Percentiles rank a stretch among this genome's conserved stretches.
Evolutionary conservation across 2,113 vertebrate species (phyloP).

Genomic region (Caretta caretta): DNA sequence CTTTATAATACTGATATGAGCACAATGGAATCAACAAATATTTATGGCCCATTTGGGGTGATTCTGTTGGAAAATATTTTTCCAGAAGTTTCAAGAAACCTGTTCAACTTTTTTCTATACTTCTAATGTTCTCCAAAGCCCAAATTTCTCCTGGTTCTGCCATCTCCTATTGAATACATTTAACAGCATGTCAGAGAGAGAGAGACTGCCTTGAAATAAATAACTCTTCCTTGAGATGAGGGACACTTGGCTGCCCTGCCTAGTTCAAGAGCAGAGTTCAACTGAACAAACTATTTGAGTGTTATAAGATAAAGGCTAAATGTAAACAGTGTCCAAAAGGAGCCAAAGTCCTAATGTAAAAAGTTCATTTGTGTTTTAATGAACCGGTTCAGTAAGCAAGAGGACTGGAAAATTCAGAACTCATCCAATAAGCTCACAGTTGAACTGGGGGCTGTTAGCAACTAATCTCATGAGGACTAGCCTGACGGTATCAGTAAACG

Average conservation of each 20-base stretch:
- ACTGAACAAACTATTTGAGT: slow-evolving; percentile 21
- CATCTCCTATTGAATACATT: slow-evolving; percentile 19
- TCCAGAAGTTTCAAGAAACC: slow-evolving; percentile 9
- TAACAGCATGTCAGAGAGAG: background rate
- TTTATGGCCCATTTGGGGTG: background rate
- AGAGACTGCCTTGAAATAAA: slow-evolving; percentile 2
- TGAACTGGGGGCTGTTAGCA: background rate
- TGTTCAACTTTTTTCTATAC: slow-evolving; percentile 9
- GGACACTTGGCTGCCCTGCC: background rate
- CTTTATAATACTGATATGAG: background rate
- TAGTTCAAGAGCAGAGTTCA: slow-evolving; percentile 18
- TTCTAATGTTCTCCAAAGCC: slow-evolving; percentile 5
- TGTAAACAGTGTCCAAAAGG: slow-evolving; percentile 12
- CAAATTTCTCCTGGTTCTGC: background rate
- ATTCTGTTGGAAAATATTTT: background rate
- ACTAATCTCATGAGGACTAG: background rate
- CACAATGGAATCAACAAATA: background rate
- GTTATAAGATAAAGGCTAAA: background rate
- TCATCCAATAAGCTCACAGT: background rate
- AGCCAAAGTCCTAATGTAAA: slow-evolving; percentile 3
- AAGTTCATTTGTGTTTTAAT: slow-evolving; percentile 29
- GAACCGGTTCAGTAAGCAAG: background rate
- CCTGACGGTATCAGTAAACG: background rate
- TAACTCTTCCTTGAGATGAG: slow-evolving; percentile 13
- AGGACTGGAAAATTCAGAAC: background rate